Evolutionary conservation across 2,888 invertebrate species (phyloP).

Genomic region (Eudasyphora cyanicolor): DNA sequence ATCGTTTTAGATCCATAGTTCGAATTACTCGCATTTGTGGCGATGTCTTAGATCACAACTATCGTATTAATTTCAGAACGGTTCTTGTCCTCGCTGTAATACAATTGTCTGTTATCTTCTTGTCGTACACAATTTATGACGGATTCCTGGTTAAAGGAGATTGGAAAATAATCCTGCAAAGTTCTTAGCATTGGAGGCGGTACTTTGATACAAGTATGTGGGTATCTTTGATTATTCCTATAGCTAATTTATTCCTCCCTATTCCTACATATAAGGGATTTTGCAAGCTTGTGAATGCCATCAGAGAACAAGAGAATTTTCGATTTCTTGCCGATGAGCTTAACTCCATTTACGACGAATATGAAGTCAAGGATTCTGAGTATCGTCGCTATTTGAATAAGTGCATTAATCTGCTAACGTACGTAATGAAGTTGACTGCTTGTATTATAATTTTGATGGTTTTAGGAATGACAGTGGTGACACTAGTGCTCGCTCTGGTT

Average conservation of each 20-base stretch:
- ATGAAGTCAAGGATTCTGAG: constrained; percentile 61
- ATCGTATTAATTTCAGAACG: constrained; percentile 65
- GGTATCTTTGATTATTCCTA: not conserved
- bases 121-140: constrained; percentile 69
- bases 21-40: not conserved
- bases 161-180: constrained; percentile 67
- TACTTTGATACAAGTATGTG: constrained; percentile 21
- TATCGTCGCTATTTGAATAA: constrained; percentile 65
- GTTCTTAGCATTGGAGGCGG: constrained; percentile 66
- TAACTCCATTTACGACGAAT: constrained; percentile 65
- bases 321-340: not conserved
- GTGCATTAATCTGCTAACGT: constrained; percentile 54
- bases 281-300: not conserved
- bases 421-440: constrained; percentile 56
- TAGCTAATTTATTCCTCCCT: not conserved
- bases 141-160: constrained; percentile 65
- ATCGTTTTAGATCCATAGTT: not conserved
- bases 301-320: constrained; percentile 24
- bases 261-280: not conserved
- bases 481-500: not conserved
- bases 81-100: constrained; percentile 51
- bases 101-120: constrained; percentile 59
- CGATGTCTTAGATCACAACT: constrained; percentile 67
- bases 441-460: constrained; percentile 41
- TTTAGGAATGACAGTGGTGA: constrained; percentile 47